Evolutionary conservation across 2,797 vertebrate genomes (phyloP).

Genomic region (Gila robusta): DNA sequence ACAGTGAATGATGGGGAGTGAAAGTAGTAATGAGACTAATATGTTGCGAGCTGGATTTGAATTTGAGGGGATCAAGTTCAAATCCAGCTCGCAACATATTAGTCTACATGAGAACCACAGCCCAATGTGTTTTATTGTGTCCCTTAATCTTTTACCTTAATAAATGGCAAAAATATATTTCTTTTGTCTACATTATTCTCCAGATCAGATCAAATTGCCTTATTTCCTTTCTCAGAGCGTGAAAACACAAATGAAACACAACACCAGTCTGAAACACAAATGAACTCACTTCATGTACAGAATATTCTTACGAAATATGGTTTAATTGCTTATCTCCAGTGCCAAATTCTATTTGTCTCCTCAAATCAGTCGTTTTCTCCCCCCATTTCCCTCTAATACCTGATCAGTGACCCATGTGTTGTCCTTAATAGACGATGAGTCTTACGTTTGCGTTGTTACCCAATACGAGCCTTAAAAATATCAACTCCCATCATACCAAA

Average conservation of each 20-base stretch:
- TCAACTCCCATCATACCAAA: conserved; percentile 18
- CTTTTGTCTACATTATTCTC: conserved; percentile 3
- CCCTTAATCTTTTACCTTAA: neutral
- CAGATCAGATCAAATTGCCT: neutral
- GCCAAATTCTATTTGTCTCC: neutral
- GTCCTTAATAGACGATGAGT: conserved; percentile 30
- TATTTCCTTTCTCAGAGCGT: neutral
- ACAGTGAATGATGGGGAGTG: neutral
- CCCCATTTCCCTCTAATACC: conserved; percentile 27
- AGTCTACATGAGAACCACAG: neutral
- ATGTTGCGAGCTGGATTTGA: conserved; percentile 31
- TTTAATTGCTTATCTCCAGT: conserved; percentile 11
- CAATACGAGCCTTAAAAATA: conserved; percentile 33
- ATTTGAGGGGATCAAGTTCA: no score
- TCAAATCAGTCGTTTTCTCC: conserved; percentile 24
- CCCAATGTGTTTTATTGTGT: neutral
- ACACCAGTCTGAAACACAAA: neutral
- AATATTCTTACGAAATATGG: neutral
- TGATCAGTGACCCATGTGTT: conserved; percentile 40
- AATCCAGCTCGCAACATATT: no score
- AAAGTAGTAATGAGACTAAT: neutral
- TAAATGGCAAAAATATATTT: neutral
- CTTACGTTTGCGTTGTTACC: conserved; percentile 42
- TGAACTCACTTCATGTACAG: neutral
- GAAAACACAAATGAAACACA: no score